Percentiles rank a stretch among this genome's conserved stretches.
These are phyloP conservation scores for Arrhopalites spinosus DNA, from an alignment of 2,888 invertebrate genomes.

Conservation along the genomic window DNA sequence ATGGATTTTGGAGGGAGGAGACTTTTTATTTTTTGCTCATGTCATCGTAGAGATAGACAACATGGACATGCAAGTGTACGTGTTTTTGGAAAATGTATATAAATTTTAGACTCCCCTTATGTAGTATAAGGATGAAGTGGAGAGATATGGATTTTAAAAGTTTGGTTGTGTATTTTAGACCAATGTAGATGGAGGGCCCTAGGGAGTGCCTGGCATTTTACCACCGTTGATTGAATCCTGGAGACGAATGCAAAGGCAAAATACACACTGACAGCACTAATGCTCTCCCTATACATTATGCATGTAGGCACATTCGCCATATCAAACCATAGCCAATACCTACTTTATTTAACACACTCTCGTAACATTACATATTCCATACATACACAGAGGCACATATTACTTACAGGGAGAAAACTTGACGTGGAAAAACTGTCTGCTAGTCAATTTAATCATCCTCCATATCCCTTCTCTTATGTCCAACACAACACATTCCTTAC, in stretches of 20 bases:
- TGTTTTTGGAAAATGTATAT: no score
- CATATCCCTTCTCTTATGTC: neutral
- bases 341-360: neutral
- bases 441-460: no score
- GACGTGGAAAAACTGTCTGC: no score
- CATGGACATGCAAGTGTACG: no score
- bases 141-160: constrained; percentile 26
- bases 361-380: no score
- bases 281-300: constrained; percentile 38
- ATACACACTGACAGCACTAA: constrained; percentile 41
- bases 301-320: neutral
- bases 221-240: constrained; percentile 43
- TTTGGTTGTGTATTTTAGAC: constrained; percentile 17
- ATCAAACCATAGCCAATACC: neutral
- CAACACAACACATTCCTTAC: neutral
- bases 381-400: no score
- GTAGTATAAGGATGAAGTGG: no score
- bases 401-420: no score
- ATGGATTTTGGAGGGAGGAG: no score
- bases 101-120: no score
- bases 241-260: constrained; percentile 38
- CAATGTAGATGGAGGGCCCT: constrained; percentile 27
- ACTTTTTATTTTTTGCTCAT: no score
- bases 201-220: constrained; percentile 36
- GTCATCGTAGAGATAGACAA: no score